Conservation (phyloP, 2,113 vertebrate species). For the Lepus europaeus region DNA sequence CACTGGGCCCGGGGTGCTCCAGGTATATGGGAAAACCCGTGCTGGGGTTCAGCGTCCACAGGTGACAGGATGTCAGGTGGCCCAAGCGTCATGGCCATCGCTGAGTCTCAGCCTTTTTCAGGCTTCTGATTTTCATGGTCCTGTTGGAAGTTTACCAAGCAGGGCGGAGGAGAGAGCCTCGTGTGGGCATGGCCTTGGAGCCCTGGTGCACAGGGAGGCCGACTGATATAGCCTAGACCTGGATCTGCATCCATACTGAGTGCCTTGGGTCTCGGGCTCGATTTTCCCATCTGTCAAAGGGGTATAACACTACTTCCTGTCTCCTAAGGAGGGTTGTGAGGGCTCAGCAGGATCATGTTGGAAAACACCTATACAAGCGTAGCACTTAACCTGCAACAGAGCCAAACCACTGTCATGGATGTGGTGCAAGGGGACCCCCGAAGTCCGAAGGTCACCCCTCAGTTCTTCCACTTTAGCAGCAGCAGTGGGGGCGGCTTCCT, state of each 20-base stretch:
- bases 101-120: background rate
- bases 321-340: background rate
- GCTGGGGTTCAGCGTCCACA: conserved; percentile 60
- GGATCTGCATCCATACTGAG: background rate
- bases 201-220: background rate
- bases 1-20: background rate
- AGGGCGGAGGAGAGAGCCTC: background rate
- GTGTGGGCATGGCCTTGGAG: accelerated
- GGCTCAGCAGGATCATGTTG: background rate
- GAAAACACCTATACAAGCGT: background rate
- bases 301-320: background rate
- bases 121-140: conserved; percentile 21
- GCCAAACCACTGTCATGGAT: background rate
- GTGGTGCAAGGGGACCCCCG: background rate
- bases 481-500: background rate
- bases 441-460: background rate
- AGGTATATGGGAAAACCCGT: background rate
- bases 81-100: background rate
- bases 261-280: background rate
- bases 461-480: background rate
- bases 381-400: background rate
- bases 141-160: conserved; percentile 29
- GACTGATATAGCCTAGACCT: background rate
- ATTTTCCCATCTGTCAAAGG: background rate
- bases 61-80: conserved; percentile 21